Evolutionary conservation across 2,888 invertebrate genomes (phyloP), one percentile per base, ranked within the genome.

Genomic region (Deilephila elpenor): DNA sequence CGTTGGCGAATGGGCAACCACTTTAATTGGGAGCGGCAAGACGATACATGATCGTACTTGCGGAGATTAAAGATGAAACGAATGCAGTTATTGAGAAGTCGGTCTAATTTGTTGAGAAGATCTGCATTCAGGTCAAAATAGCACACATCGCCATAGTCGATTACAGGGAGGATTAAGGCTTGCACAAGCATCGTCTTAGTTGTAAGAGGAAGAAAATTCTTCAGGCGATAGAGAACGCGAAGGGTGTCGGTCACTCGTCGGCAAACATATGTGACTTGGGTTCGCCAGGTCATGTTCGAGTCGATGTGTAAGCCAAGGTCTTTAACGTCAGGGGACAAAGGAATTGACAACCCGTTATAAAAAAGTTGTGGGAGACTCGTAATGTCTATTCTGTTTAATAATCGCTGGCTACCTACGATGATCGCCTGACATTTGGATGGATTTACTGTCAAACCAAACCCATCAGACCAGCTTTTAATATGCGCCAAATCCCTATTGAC

Each of bases 1-100:
- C 60, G 60, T 60, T 60, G 60, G n/a, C n/a, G n/a, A 70, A 70
- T 70, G 56, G 53, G 19, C 11, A 59, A 70, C 70, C 56, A 25
- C 59, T 59, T 34, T n/a, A 60, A 60, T 5, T 60, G n/a, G n/a
- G 60, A 60, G 25, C 60, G 60, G 11, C 25, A n/a, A 25, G 7
- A 60, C 25, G 60, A n/a, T 32, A 32, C 32, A 32, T 32, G 32
- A 32, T 32, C 32, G 32, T 32, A 32, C 32, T 32, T 32, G 32
- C 60, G n/a, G 19, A 60, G n/a, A 60, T 60, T n/a, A 25, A 60
- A 60, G 11, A 60, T 60, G 25, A 60, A 60, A 25, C 60, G 14
- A 60, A 60, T 60, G n/a, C n/a, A 60, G n/a, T 60, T n/a, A 60
- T 60, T 11, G 25, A 60, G 60, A 60, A 60, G 60, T 11, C 60